A percentile compares a stretch with the other conserved stretches of the same genome.
Evolutionary conservation across 1,140 invertebrate genomes (phyloP).

Genomic region (Metaphire vulgaris): DNA sequence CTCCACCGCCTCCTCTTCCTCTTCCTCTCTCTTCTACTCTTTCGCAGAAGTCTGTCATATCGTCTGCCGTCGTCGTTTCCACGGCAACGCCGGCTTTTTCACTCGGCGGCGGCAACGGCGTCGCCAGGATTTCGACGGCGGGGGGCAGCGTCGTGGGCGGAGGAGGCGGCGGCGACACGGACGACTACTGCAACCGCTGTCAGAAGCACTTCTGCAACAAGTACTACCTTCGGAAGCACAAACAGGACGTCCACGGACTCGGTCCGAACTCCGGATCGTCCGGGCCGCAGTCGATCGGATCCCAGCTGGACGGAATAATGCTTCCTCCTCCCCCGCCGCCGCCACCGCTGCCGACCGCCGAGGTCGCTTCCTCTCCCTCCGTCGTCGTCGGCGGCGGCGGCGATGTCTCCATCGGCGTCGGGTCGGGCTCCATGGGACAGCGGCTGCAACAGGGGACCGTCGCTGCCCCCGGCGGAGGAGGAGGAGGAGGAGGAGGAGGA

Average conservation of each 20-base stretch:
- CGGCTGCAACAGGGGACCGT: not conserved
- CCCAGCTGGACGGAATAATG: not conserved
- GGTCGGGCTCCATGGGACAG: not conserved
- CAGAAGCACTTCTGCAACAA: conserved; percentile 30
- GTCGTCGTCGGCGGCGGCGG: not conserved
- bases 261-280: not conserved
- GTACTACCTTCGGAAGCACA: conserved; percentile 30
- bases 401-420: not conserved
- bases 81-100: not conserved
- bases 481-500: too few species aligned
- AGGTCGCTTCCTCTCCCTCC: too few species aligned
- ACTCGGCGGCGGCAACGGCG: too few species aligned
- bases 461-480: too few species aligned
- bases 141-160: too few species aligned
- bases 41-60: too few species aligned
- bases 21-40: not conserved
- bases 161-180: too few species aligned
- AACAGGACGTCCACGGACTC: conserved; percentile 27
- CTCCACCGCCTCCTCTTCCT: too few species aligned
- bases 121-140: too few species aligned
- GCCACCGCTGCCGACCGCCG: not conserved
- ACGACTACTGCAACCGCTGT: conserved; percentile 26
- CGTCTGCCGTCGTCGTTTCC: too few species aligned
- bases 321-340: not conserved
- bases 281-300: not conserved